Evolutionary conservation across 2,113 vertebrate genomes (phyloP).

Genomic region (Enhydra lutris): DNA sequence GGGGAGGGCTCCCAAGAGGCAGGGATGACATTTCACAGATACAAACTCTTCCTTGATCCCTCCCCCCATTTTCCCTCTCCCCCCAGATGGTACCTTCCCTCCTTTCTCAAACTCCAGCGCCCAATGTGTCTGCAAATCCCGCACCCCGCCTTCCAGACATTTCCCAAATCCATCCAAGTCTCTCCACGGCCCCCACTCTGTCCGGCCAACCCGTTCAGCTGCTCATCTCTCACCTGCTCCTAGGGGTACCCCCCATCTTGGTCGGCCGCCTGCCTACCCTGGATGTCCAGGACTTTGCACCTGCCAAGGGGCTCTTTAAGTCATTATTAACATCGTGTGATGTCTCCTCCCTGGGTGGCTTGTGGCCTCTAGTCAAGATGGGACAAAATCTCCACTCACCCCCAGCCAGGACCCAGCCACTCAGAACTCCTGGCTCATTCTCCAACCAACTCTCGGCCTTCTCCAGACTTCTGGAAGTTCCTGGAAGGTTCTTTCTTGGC

Average conservation of each 20-base stretch:
- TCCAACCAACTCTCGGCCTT: neutral
- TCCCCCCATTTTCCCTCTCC: neutral
- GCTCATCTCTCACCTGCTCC: neutral
- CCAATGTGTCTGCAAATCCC: neutral
- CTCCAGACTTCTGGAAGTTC: neutral
- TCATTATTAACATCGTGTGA: too few relatives aligned
- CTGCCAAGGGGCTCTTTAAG: neutral
- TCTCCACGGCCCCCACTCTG: accelerated
- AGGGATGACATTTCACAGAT: neutral
- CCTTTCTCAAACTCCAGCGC: too few relatives aligned
- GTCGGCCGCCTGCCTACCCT: neutral
- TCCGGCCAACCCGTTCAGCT: neutral
- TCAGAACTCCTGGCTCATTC: neutral
- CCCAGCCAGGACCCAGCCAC: neutral
- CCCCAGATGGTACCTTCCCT: too few relatives aligned
- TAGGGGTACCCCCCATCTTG: neutral
- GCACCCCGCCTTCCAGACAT: too few relatives aligned
- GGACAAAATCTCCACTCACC: neutral
- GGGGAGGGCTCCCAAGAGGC: neutral
- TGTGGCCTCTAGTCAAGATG: accelerated
- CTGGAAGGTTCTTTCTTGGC: accelerated
- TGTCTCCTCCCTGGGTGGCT: neutral
- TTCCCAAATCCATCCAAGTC: accelerated
- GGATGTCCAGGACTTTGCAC: neutral
- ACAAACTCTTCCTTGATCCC: neutral